Evolutionary conservation across 2,113 vertebrate genomes (phyloP).

Genomic region (Puntigrus tetrazona): DNA sequence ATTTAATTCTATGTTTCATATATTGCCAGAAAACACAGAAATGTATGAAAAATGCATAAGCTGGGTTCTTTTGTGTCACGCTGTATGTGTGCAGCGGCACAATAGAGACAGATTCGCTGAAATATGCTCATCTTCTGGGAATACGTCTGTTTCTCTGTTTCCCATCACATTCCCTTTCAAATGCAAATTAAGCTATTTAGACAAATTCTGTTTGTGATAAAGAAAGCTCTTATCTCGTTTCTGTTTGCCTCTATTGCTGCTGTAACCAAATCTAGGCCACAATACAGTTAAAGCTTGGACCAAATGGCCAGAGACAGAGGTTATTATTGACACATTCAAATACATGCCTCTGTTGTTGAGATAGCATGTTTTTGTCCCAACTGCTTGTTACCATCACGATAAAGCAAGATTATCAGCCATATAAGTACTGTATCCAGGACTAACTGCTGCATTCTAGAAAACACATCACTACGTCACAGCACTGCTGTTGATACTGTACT

Average conservation of each 20-base stretch:
- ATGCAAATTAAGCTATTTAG: conserved; percentile 52
- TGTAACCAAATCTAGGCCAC: conserved; percentile 39
- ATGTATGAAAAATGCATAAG: conserved; percentile 25
- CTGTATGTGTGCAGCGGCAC: background rate
- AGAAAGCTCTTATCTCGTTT: conserved; percentile 22
- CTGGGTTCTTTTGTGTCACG: background rate
- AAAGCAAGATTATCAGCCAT: conserved; percentile 2
- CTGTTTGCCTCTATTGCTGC: background rate
- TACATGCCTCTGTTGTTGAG: conserved; percentile 27
- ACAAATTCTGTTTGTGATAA: conserved; percentile 28
- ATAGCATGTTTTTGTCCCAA: background rate
- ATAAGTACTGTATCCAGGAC: background rate
- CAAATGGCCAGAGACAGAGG: background rate
- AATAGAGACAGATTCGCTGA: conserved; percentile 6
- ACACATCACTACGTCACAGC: background rate
- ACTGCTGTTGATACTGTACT: background rate
- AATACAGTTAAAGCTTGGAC: background rate
- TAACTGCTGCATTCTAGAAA: background rate
- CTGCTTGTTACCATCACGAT: conserved; percentile 16
- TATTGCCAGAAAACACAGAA: conserved; percentile 14
- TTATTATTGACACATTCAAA: conserved; percentile 33
- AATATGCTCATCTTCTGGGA: conserved; percentile 35
- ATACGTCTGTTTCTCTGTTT: background rate
- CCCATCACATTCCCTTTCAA: conserved; percentile 28
- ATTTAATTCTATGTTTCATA: conserved; percentile 16